These are phyloP conservation scores for Siniperca obscura DNA, from an alignment of 2,797 vertebrate species.

Conservation along the genomic window DNA sequence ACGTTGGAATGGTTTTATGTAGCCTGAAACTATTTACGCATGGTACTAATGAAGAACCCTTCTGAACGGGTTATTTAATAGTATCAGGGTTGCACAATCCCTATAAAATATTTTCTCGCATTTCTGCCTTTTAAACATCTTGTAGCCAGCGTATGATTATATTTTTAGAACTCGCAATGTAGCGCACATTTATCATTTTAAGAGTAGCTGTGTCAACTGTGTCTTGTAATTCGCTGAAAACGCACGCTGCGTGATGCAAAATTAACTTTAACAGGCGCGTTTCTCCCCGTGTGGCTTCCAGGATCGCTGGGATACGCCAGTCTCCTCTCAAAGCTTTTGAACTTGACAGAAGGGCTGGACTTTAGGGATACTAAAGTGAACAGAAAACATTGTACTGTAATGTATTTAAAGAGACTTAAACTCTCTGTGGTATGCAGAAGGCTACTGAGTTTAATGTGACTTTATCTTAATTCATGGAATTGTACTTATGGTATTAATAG, in stretches of 20 bases:
- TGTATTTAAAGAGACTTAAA: not conserved
- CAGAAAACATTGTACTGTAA: constrained; percentile 2
- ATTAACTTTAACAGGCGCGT: constrained; percentile 17
- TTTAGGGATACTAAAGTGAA: not conserved
- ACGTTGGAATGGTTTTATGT: constrained; percentile 1
- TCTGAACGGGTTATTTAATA: not conserved
- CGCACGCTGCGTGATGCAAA: not conserved
- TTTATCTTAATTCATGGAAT: constrained; percentile 21
- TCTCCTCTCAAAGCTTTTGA: constrained; percentile 32
- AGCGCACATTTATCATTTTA: not conserved
- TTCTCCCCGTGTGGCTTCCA: constrained; percentile 25
- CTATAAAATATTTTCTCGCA: not conserved
- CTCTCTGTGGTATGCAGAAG: not conserved
- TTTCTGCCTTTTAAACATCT: constrained; percentile 1
- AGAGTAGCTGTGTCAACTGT: not conserved
- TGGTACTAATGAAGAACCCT: not conserved
- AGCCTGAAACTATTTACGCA: constrained; percentile 16
- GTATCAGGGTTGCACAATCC: not conserved
- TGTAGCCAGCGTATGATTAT: not conserved
- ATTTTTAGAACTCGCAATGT: not conserved
- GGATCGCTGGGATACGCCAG: not conserved
- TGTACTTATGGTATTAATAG: not conserved
- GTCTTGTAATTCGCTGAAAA: constrained; percentile 17
- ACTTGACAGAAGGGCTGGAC: constrained; percentile 44
- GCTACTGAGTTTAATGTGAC: constrained; percentile 18